phyloP scores from a whole-genome alignment of 1,140 invertebrate genomes.

The Hycleus cichorii region DNA sequence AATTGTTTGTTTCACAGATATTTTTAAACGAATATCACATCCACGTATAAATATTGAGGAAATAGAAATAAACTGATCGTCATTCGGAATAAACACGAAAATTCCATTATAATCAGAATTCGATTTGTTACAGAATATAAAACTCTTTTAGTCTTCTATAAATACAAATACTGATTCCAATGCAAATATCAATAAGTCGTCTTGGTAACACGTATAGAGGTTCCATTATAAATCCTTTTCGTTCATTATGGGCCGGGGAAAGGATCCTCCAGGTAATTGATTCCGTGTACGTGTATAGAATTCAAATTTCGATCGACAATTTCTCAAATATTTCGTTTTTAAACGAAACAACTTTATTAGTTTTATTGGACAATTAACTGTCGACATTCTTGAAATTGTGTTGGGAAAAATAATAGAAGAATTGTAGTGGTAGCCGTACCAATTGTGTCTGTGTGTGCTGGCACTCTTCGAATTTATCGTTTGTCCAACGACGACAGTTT shows the following conservation, averaged over 20 bases:
- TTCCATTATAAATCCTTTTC: constrained; percentile 10
- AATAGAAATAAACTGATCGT: constrained; percentile 11
- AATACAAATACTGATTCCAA: background rate
- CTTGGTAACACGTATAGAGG: constrained; percentile 5
- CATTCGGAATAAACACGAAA: constrained; percentile 17
- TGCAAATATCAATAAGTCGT: constrained; percentile 10
- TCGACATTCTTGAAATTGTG: too few species aligned
- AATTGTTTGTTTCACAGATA: too few species aligned
- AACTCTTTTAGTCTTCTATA: too few species aligned
- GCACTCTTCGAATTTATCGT: constrained; percentile 32
- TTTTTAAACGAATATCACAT: too few species aligned
- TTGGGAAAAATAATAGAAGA: too few species aligned
- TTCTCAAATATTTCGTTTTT: too few species aligned
- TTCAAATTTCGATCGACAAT: background rate
- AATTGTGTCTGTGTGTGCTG: background rate
- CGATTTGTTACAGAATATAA: constrained; percentile 9
- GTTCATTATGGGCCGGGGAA: background rate
- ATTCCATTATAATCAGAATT: constrained; percentile 18
- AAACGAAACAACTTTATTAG: too few species aligned
- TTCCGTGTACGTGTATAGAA: background rate
- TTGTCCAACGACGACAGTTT: constrained; percentile 32
- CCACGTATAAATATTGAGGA: constrained; percentile 5
- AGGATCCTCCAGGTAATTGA: constrained; percentile 2
- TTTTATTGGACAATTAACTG: too few species aligned
- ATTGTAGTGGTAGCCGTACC: background rate